phyloP scores from a whole-genome alignment of 2,797 vertebrate species.

The Urosaurus nigricauda region DNA sequence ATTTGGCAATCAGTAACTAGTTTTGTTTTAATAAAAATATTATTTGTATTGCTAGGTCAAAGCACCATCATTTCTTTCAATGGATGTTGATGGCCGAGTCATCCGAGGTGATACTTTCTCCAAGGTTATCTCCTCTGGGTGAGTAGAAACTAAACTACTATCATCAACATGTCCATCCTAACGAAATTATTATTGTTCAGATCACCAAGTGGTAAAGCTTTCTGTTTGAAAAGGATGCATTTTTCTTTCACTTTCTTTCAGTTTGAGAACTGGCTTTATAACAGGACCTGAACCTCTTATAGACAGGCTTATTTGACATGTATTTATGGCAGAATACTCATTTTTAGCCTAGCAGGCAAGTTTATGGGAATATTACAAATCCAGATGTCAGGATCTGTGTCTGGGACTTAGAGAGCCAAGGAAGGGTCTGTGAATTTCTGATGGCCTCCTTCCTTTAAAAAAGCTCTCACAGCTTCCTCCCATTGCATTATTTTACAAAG shows the following conservation, averaged over 20 bases:
- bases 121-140: slow-evolving; percentile 89
- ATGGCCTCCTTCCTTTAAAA: too few relatives aligned
- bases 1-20: not conserved
- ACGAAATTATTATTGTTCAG: not conserved
- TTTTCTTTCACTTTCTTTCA: slow-evolving; percentile 63
- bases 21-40: slow-evolving; percentile 6
- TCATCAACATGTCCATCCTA: not conserved
- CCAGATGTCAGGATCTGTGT: too few relatives aligned
- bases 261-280: slow-evolving; percentile 88
- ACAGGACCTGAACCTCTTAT: slow-evolving; percentile 87
- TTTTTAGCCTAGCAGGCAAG: too few relatives aligned
- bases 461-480: too few relatives aligned
- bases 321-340: slow-evolving; percentile 35
- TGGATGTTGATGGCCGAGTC: slow-evolving; percentile 85
- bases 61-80: slow-evolving; percentile 85
- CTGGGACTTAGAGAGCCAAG: too few relatives aligned
- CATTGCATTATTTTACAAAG: too few relatives aligned
- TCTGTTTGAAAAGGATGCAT: not conserved
- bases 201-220: not conserved
- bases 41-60: slow-evolving; percentile 76
- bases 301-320: slow-evolving; percentile 85
- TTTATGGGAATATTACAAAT: not conserved
- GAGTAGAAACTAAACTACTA: slow-evolving; percentile 55
- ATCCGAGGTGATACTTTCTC: slow-evolving; percentile 86
- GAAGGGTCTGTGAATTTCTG: too few relatives aligned